Conservation (phyloP, 2,113 vertebrate species). For the Dicerorhinus sumatrensis region DNA sequence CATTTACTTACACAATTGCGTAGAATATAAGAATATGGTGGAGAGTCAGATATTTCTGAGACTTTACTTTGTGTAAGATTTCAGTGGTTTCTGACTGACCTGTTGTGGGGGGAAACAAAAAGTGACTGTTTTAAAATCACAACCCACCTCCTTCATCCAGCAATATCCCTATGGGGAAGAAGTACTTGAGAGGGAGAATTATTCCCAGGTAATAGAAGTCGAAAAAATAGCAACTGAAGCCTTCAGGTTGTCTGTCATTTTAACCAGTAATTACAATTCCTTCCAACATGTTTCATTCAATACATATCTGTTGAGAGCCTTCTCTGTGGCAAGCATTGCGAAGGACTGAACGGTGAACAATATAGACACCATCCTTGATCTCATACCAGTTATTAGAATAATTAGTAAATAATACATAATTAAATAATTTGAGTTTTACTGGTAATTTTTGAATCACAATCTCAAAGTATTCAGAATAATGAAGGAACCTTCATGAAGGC, state of each 20-base stretch:
- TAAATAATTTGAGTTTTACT: not conserved
- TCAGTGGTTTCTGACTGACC: conserved; percentile 82
- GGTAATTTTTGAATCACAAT: not conserved
- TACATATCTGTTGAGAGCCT: not conserved
- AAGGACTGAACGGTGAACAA: not conserved
- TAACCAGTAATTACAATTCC: not conserved
- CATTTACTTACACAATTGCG: conserved; percentile 92
- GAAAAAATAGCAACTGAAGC: not conserved
- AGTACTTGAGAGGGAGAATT: not conserved
- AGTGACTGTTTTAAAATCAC: not conserved
- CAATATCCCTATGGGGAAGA: not conserved
- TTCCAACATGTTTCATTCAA: not conserved
- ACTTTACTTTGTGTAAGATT: conserved; percentile 83
- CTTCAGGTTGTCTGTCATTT: not conserved
- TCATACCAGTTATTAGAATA: not conserved
- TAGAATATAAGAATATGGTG: conserved; percentile 93
- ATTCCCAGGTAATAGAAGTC: not conserved
- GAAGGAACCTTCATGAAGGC: not conserved
- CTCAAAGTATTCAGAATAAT: not conserved
- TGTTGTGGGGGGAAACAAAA: conserved; percentile 70
- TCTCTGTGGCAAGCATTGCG: not conserved
- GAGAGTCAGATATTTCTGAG: conserved; percentile 87
- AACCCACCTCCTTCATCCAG: not conserved
- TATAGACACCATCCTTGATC: not conserved
- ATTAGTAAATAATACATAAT: conserved; percentile 7